A percentile compares a stretch with the other conserved stretches of the same genome.
Conservation (phyloP, 2,113 vertebrate species). For the Puma concolor region DNA sequence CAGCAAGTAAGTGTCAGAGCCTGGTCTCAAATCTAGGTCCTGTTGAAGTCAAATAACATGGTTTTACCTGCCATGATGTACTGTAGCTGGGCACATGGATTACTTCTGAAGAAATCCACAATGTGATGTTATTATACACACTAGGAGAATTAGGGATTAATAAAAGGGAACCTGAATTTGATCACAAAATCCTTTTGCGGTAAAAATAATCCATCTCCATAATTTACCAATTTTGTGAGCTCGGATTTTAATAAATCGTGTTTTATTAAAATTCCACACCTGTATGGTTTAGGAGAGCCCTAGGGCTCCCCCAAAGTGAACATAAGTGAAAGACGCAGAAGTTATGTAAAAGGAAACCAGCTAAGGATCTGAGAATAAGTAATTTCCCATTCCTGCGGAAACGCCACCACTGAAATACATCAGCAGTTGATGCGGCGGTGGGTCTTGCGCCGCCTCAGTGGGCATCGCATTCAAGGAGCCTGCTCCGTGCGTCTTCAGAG, state of each 20-base stretch:
- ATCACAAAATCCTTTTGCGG: constrained; percentile 16
- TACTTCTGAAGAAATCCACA: constrained; percentile 16
- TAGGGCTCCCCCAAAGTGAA: not conserved
- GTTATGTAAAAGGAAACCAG: constrained; percentile 26
- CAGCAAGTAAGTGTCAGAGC: not conserved
- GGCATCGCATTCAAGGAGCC: not conserved
- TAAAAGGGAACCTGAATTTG: not conserved
- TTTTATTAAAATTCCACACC: constrained; percentile 43
- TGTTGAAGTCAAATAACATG: not conserved
- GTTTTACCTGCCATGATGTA: not conserved
- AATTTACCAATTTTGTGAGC: not conserved
- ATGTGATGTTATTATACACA: not conserved
- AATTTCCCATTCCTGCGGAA: not conserved
- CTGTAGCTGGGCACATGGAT: not conserved
- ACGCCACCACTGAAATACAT: not conserved
- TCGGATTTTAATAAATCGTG: constrained; percentile 12
- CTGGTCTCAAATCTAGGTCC: not conserved
- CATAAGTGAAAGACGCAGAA: not conserved
- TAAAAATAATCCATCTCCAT: not conserved
- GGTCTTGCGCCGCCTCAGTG: not conserved
- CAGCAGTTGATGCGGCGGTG: not conserved
- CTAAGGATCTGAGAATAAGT: constrained; percentile 16
- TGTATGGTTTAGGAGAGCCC: not conserved
- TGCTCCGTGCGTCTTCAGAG: no score
- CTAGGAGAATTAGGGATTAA: not conserved